Evolutionary conservation across 1,140 invertebrate genomes (phyloP).

Genomic region (Cheumatopsyche charites): DNA sequence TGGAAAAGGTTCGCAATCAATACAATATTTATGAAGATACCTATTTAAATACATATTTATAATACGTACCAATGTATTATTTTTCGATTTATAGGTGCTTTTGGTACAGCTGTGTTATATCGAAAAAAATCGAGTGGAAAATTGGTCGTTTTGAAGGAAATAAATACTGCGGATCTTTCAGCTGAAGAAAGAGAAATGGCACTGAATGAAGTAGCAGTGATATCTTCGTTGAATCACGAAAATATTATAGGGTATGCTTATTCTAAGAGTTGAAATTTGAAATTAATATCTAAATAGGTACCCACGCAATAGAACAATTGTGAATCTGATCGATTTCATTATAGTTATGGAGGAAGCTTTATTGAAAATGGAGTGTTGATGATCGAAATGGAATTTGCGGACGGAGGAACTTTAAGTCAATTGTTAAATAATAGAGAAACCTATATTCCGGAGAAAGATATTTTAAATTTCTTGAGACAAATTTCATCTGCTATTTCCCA

Average conservation of each 20-base stretch:
- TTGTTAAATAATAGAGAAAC: slow-evolving; percentile 62
- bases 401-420: slow-evolving; percentile 75
- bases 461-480: slow-evolving; percentile 72
- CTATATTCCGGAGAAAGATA: slow-evolving; percentile 65
- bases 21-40: not conserved
- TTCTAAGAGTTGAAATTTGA: slow-evolving; percentile 22
- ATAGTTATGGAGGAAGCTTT: slow-evolving; percentile 76
- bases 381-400: slow-evolving; percentile 85
- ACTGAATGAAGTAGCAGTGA: slow-evolving; percentile 77
- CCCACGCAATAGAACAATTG: no score
- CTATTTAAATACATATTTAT: slow-evolving; percentile 5
- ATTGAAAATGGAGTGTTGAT: slow-evolving; percentile 74
- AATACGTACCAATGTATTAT: not conserved
- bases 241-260: slow-evolving; percentile 72
- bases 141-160: slow-evolving; percentile 78
- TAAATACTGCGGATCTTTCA: slow-evolving; percentile 75
- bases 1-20: slow-evolving; percentile 40
- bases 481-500: slow-evolving; percentile 73
- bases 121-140: slow-evolving; percentile 68
- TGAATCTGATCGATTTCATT: no score
- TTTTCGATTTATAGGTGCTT: slow-evolving; percentile 65
- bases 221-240: slow-evolving; percentile 75
- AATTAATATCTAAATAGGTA: no score
- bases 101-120: slow-evolving; percentile 77
- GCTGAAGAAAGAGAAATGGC: slow-evolving; percentile 71